A percentile compares a stretch with the other conserved stretches of the same genome.
These are phyloP conservation scores for Pempheris klunzingeri DNA, from an alignment of 2,797 vertebrate genomes.

Conservation along the genomic window DNA sequence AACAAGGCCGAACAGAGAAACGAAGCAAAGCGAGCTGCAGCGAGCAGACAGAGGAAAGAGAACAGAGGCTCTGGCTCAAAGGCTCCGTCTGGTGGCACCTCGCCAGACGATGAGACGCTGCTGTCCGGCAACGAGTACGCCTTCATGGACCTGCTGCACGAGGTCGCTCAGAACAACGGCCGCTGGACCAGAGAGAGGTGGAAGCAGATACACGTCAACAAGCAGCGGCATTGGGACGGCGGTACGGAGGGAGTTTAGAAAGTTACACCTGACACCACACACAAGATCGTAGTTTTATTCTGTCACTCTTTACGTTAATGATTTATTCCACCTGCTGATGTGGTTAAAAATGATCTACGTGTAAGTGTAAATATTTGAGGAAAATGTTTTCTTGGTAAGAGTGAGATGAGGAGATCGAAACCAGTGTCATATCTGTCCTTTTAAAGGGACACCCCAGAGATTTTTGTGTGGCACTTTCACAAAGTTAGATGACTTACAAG, in stretches of 20 bases:
- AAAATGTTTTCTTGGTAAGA: not conserved
- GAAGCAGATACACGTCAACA: conserved; percentile 80
- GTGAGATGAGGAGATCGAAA: not conserved
- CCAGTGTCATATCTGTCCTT: not conserved
- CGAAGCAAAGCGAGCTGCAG: not conserved
- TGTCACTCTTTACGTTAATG: not conserved
- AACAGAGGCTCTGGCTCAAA: conserved; percentile 22
- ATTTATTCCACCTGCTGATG: not conserved
- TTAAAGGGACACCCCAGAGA: not conserved
- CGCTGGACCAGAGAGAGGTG: conserved; percentile 88
- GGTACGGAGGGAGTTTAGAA: not conserved
- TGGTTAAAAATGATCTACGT: not conserved
- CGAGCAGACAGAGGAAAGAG: conserved; percentile 10
- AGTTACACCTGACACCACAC: not conserved
- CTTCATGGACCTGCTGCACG: conserved; percentile 86
- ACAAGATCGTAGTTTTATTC: not conserved
- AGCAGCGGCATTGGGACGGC: conserved; percentile 52
- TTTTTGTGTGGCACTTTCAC: not conserved
- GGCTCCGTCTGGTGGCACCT: conserved; percentile 53
- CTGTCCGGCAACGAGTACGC: conserved; percentile 75
- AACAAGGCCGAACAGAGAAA: not conserved
- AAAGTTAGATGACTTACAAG: not conserved
- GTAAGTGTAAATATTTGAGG: not conserved
- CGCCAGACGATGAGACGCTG: conserved; percentile 74
- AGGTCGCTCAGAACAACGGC: conserved; percentile 87